Conservation (phyloP, 64 coral and sea anemone species). For the Exaiptasia diaphana region DNA sequence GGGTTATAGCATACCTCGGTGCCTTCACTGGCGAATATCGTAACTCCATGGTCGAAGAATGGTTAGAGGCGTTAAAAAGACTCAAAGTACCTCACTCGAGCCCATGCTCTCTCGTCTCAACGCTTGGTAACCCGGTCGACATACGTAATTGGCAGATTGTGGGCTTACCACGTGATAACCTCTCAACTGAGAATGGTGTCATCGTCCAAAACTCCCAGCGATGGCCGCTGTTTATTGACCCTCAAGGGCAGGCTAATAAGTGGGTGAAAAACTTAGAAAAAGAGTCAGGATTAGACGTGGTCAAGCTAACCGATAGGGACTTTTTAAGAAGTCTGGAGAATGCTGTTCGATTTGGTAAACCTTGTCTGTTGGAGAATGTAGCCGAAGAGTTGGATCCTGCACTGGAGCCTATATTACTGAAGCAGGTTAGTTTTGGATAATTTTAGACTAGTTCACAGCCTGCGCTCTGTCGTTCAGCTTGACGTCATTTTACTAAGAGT, state of each 20-base stretch:
- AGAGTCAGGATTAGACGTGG: conserved; percentile 86
- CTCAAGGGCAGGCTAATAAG: conserved; percentile 96
- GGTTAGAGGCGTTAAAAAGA: conserved; percentile 61
- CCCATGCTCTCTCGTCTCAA: conserved; percentile 75
- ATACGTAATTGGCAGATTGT: conserved; percentile 97
- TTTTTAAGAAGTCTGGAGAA: conserved; percentile 95
- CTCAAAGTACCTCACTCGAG: conserved; percentile 88
- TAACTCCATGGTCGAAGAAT: conserved; percentile 81
- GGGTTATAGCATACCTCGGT: conserved; percentile 96
- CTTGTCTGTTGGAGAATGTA: conserved; percentile 91
- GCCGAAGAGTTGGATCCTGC: conserved; percentile 90
- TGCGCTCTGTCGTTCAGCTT: too few relatives aligned
- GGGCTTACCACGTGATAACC: conserved; percentile 79
- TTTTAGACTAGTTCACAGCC: too few relatives aligned
- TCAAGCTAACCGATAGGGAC: conserved; percentile 93
- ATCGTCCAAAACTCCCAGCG: conserved; percentile 87
- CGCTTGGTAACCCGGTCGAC: conserved; percentile 89
- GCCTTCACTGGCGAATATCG: conserved; percentile 98
- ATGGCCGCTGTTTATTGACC: conserved; percentile 98
- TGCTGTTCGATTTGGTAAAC: conserved; percentile 93
- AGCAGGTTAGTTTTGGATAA: conserved; percentile 76
- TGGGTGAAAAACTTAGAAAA: conserved; percentile 98
- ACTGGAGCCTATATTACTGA: conserved; percentile 85
- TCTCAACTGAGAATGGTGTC: conserved; percentile 95
- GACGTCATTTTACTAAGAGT: too few relatives aligned